Percentiles rank a stretch among this genome's conserved stretches.
phyloP scores from a whole-genome alignment of 2,888 invertebrate genomes.

The Ethmia dodecea region DNA sequence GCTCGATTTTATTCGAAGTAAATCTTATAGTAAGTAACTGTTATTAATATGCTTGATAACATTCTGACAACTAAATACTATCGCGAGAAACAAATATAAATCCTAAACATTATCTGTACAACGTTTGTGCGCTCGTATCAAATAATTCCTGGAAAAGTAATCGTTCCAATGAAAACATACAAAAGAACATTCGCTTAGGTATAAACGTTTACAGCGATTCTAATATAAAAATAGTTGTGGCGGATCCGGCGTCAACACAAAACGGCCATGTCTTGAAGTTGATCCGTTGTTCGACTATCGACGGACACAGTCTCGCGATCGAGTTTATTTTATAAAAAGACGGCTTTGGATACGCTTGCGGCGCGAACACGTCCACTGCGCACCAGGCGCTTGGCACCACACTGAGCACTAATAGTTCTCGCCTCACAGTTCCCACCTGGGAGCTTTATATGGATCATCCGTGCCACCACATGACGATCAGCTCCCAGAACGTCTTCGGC shows the following conservation, averaged over 20 bases:
- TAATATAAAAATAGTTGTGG: slow-evolving; percentile 70
- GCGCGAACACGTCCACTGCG: slow-evolving; percentile 57
- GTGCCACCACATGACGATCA: slow-evolving; percentile 77
- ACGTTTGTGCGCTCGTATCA: slow-evolving; percentile 72
- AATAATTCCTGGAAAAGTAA: slow-evolving; percentile 59
- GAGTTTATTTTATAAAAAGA: slow-evolving; percentile 65
- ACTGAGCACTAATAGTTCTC: slow-evolving; percentile 70
- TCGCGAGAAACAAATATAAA: slow-evolving; percentile 48
- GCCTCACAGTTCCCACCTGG: slow-evolving; percentile 61
- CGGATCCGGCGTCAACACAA: slow-evolving; percentile 54
- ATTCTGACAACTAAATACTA: slow-evolving; percentile 39
- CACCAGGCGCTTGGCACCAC: slow-evolving; percentile 67
- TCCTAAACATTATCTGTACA: slow-evolving; percentile 61
- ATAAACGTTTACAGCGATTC: slow-evolving; percentile 52
- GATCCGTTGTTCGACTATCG: slow-evolving; percentile 48
- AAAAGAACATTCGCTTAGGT: slow-evolving; percentile 51
- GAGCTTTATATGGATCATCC: slow-evolving; percentile 70
- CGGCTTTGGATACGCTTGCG: slow-evolving; percentile 60
- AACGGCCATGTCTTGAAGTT: slow-evolving; percentile 45
- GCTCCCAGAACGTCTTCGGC: slow-evolving; percentile 81
- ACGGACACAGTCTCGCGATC: slow-evolving; percentile 63
- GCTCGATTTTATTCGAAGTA: slow-evolving; percentile 73
- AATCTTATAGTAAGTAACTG: slow-evolving; percentile 52
- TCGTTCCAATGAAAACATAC: slow-evolving; percentile 45
- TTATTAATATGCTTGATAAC: slow-evolving; percentile 32